These are phyloP conservation scores for Pyralis farinalis DNA, from an alignment of 2,888 invertebrate species.

Conservation along the genomic window DNA sequence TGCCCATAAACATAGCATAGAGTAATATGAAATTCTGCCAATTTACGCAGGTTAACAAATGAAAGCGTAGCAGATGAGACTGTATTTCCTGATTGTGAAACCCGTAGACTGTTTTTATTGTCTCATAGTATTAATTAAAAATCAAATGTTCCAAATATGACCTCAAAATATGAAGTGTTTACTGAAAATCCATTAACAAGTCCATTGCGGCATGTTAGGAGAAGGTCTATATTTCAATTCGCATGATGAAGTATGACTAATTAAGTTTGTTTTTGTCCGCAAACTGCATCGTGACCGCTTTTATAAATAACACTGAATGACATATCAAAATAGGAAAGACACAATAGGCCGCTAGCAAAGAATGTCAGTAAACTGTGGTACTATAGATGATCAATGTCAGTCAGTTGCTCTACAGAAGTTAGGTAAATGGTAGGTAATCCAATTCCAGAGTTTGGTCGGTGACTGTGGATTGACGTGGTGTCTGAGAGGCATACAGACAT, in stretches of 20 bases:
- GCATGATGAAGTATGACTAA: neutral
- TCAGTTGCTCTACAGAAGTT: constrained; percentile 39
- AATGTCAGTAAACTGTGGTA: too few species aligned
- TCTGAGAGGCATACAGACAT: too few species aligned
- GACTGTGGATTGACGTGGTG: constrained; percentile 53
- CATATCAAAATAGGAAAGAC: neutral
- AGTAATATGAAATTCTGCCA: too few species aligned
- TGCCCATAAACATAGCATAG: too few species aligned
- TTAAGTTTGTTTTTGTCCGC: neutral
- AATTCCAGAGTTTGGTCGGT: constrained; percentile 39
- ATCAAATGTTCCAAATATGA: too few species aligned
- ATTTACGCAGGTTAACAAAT: too few species aligned
- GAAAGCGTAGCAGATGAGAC: too few species aligned
- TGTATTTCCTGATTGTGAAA: too few species aligned
- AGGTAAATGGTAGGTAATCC: constrained; percentile 46
- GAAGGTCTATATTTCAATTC: neutral
- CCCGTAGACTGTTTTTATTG: too few species aligned
- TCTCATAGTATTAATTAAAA: too few species aligned
- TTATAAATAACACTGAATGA: neutral
- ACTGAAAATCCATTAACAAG: neutral
- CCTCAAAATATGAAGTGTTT: too few species aligned
- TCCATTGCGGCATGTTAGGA: neutral
- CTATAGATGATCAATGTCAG: constrained; percentile 45
- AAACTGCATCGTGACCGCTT: neutral
- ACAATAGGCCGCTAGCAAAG: neutral